Percentiles rank a stretch among this genome's conserved stretches.
Evolutionary conservation across 2,797 vertebrate species (phyloP).

Genomic region (Gallinago stenura): DNA sequence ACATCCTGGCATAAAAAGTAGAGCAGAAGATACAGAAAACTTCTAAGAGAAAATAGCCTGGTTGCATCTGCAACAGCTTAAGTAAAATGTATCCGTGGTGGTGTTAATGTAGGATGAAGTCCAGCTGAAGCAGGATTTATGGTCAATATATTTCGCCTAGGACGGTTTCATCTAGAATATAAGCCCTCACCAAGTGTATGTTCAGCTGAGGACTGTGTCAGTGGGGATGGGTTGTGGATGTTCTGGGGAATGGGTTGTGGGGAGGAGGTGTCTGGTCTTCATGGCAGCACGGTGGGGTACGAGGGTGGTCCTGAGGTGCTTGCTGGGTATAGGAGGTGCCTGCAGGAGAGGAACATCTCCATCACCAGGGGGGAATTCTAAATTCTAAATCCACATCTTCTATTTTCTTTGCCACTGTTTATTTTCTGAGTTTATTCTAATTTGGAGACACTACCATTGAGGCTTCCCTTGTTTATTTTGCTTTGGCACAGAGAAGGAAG

Average conservation of each 20-base stretch:
- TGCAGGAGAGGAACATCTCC: not conserved
- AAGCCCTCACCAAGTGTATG: not conserved
- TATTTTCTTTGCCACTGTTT: not conserved
- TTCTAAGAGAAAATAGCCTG: not conserved
- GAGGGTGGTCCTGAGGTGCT: not conserved
- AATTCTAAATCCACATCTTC: not conserved
- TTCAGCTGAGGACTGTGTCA: not conserved
- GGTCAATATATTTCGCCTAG: not conserved
- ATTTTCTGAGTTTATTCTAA: not conserved
- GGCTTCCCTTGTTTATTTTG: not conserved
- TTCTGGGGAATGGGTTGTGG: not conserved
- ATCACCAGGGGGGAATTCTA: not conserved
- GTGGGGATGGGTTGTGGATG: not conserved
- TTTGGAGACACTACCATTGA: not conserved
- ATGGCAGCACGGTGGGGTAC: fast-evolving
- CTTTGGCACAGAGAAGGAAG: not conserved
- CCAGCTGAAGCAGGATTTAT: not conserved
- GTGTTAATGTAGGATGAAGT: not conserved
- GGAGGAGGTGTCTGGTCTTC: not conserved
- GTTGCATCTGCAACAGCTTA: not conserved
- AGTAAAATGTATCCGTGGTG: not conserved
- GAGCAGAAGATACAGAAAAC: not conserved
- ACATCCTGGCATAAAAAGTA: not conserved
- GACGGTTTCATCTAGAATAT: not conserved
- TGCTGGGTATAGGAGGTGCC: not conserved